Evolutionary conservation across 2,888 invertebrate genomes (phyloP), one percentile per base, ranked within the genome.

Genomic region (Mesorhabditis spiculigera): DNA sequence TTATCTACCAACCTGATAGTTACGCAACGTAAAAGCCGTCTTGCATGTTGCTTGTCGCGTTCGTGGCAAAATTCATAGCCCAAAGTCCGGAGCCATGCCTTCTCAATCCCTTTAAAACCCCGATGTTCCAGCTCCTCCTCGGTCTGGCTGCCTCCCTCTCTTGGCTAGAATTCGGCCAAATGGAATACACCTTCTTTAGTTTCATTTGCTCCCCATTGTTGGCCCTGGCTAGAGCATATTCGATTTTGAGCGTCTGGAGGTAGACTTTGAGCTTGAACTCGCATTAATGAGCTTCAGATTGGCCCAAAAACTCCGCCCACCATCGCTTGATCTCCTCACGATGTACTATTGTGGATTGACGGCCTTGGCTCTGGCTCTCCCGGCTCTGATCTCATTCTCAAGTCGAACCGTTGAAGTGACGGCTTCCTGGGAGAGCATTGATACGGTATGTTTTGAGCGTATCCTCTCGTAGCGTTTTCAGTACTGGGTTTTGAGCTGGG

Each of bases 341-440:
- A 50, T 50, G 43, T 72, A 75, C 43, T 78, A 77, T 45, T 71
- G 72, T 61, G 69, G 74, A 10, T 41, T 72, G 1, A 72, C 74
- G 13, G 63, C 78, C 0, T 63, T 68, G 41, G 62, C 73, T 64
- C 73, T 82, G 5, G 69, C 77, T 41, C 43, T 82, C 5, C 82
- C 82, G 0, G 82, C 83, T 0, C n/a, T 81, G 4, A 42, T 82
- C 28, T 83, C 82, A 1, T 81, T 77, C 66, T 71, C 73, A 2
- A 45, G 67, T 42, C 73, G 77, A 43, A 68, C 74, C 45, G 78
- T 83, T 4, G 73, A 81, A 63, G 80, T 83, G 13, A 82, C 84
- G 45, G 85, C 85, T 4, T 79, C 81, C 58, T 85, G 85, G 85
- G 85, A 85, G 65, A 80, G 79, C 50, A 85, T 85, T 50, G 85